Base-by-base conservation (phyloP, 2,113 vertebrate species). In the Vidua macroura region DNA sequence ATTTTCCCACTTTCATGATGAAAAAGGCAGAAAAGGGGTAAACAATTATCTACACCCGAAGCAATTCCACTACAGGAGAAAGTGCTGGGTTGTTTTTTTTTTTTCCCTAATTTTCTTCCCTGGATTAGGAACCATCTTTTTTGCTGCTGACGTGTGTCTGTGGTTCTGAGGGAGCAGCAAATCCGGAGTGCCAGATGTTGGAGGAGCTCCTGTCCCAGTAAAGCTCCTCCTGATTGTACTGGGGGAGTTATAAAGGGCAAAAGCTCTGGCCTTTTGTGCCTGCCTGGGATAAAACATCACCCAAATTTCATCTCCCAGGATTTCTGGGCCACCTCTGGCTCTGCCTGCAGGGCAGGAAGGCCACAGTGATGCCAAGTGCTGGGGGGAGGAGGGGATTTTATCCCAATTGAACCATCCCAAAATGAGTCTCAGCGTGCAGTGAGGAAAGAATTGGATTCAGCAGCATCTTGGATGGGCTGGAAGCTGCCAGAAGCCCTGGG, bases 281-380 rank as follows among this genome's bases (percentile, higher is more conserved):
- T 19, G 35, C 4, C 23, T 5, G 74, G 56, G 69, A 21, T 55
- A 17, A 77, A 43, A 41, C 4, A 1, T 6, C 6, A 8, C 16
- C 30, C 33, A 11, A 33, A 23, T 7, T 20, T 19, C 10, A 0
- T 13, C 58, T 30, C 4, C 64, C n/a, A 1, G 30, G 4, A 20
- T 59, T 74, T 15, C 37, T 52, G 60, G 20, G 39, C 3, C 52
- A 3, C 9, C 23, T 27, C 5, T 30, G 39, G 33, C 52, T 49
- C 52, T 8, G 56, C 51, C 67, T 39, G 51, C 41, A 1, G 80
- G 41, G 51, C 10, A 2, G 69, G 15, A 16, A 5, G 31, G 64
- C n/a, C 2, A 2, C 14, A 1, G 49, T 0, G 22, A 16, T 21
- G 49, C n/a, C 2, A 7, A 15, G 52, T 1, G 20, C 49, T 31